Conservation (phyloP, 2,113 vertebrate genomes). For the Aythya baeri region DNA sequence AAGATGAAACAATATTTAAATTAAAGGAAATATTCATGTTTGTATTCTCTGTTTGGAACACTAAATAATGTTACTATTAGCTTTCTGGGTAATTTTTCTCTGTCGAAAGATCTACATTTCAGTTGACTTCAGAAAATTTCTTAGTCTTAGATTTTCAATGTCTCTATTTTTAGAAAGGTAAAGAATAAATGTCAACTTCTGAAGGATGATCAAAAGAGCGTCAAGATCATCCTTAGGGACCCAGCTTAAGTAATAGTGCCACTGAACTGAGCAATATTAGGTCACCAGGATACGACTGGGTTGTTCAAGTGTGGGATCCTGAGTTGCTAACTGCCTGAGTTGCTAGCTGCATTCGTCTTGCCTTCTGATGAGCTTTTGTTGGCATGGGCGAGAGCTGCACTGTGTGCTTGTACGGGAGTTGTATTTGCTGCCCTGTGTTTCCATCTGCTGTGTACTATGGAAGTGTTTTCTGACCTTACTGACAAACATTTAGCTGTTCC, state of each 20-base stretch:
- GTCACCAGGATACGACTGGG: rapidly evolving
- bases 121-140: background rate
- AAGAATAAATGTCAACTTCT: background rate
- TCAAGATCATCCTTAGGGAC: background rate
- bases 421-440: background rate
- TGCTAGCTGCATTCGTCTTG: background rate
- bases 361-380: background rate
- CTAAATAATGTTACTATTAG: background rate
- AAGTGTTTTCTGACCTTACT: background rate
- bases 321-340: background rate
- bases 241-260: background rate
- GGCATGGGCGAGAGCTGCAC: background rate
- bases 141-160: background rate
- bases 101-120: background rate
- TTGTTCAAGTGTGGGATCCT: background rate
- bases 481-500: background rate
- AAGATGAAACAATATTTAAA: background rate
- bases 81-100: background rate
- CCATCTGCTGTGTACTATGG: background rate
- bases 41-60: background rate
- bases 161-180: background rate
- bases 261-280: background rate
- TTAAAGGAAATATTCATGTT: background rate
- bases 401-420: background rate
- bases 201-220: background rate